These are phyloP conservation scores for Margaritifera margaritifera DNA, from an alignment of 2,888 invertebrate species.

Conservation along the genomic window DNA sequence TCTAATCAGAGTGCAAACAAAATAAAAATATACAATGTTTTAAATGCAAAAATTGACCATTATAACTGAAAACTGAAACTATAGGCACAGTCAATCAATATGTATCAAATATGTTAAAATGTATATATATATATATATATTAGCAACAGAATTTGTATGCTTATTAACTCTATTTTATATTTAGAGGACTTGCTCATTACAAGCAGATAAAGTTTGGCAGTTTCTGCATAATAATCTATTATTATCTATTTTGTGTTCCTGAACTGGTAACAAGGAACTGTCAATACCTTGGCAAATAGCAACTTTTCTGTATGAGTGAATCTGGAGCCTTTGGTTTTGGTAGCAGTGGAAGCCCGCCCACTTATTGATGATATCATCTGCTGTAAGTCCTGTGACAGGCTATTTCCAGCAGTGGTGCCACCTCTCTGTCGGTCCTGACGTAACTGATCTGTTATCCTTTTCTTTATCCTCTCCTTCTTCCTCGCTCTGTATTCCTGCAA, in stretches of 20 bases:
- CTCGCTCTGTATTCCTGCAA: constrained; percentile 65
- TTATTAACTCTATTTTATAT: no score
- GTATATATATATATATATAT: no score
- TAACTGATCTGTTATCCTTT: constrained; percentile 66
- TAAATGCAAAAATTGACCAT: no score
- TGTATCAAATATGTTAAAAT: no score
- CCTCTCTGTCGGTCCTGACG: constrained; percentile 60
- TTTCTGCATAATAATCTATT: no score
- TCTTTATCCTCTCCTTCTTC: constrained; percentile 65
- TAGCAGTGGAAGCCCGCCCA: constrained; percentile 40
- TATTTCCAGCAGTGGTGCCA: constrained; percentile 33
- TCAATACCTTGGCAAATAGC: constrained; percentile 68
- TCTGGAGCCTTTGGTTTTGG: constrained; percentile 68
- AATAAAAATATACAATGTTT: background rate
- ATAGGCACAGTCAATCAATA: no score
- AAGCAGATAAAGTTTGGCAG: no score
- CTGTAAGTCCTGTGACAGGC: constrained; percentile 51
- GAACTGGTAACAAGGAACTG: background rate
- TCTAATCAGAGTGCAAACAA: background rate
- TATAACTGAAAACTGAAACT: no score
- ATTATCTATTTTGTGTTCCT: no score
- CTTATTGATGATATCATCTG: constrained; percentile 60
- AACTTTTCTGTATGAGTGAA: constrained; percentile 72
- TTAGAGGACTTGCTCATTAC: no score
- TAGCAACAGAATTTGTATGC: no score